Evolutionary conservation across 2,888 invertebrate species (phyloP), one percentile per base, ranked within the genome.

Genomic region (Thelaira solivaga): DNA sequence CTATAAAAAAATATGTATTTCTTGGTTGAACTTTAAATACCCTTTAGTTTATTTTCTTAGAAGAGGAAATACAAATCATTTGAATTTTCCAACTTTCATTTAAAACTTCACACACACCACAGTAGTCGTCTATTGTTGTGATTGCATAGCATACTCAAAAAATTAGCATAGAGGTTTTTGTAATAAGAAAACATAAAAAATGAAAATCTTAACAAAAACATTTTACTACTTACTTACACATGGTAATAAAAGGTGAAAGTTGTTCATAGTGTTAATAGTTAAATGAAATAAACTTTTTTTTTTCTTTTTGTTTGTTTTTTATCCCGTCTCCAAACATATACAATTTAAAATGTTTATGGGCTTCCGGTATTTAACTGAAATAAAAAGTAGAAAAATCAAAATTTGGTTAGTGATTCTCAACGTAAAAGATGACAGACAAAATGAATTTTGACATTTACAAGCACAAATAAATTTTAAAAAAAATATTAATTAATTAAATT

Each of bases 61-160:
- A 29, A 41, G 39, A 72, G 62, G 64, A 55, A 65, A 49, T 65
- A 65, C 57, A 73, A 65, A 73, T 73, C 41, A 65, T 31, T 55
- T 64, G 20, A 57, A 47, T 64, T 59, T 34, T 53, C 13, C 11
- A 47, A 62, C 61, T 72, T 68, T 77, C 55, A 62, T 55, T 67
- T 45, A 11, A 34, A 43, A 43, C 45, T 36, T 11, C 8, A 45
- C n/a, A 26, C 8, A 45, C n/a, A 26, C 29, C 11, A 24, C 18
- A 7, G 68, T 26, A 16, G 31, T 45, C 16, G 8, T 11, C 26
- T 29, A 20, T 64, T 49, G 22, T 22, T 61, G n/a, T 39, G 16
- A 8, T 45, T 20, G 2, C 29, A 20, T 65, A 55, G 41, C 62
- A 71, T 78, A 65, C 59, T 59, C 61, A 74, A 74, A 45, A 61